Conservation (phyloP, 2,888 invertebrate species). For the Rhagonycha lutea region DNA sequence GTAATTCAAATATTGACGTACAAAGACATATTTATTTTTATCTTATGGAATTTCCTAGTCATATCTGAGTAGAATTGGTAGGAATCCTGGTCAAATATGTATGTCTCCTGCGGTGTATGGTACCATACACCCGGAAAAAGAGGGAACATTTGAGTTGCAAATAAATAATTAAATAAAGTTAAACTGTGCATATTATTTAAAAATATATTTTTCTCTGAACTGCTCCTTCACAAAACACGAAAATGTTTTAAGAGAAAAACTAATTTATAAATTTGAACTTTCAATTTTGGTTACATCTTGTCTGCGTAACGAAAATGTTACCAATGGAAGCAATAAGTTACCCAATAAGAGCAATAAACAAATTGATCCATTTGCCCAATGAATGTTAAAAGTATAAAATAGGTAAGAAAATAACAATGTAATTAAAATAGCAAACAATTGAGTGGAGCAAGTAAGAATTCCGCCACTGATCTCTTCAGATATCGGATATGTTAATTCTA, state of each 20-base stretch:
- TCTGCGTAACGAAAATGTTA: background rate
- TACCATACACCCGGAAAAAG: too few species aligned
- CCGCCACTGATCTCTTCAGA: constrained; percentile 98
- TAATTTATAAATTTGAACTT: background rate
- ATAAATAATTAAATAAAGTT: too few species aligned
- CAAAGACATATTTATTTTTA: too few species aligned
- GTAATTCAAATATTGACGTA: too few species aligned
- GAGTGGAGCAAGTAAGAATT: constrained; percentile 87
- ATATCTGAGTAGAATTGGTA: too few species aligned
- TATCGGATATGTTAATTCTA: constrained; percentile 95
- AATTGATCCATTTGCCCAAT: constrained; percentile 42
- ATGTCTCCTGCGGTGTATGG: too few species aligned
- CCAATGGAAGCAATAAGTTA: background rate
- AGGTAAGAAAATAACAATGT: constrained; percentile 76
- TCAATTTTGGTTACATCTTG: background rate
- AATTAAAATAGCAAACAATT: constrained; percentile 81
- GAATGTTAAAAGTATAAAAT: constrained; percentile 68
- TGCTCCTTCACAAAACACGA: background rate
- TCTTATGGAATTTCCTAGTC: too few species aligned
- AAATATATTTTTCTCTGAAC: background rate
- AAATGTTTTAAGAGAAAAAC: background rate
- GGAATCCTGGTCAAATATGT: too few species aligned
- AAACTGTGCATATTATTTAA: too few species aligned
- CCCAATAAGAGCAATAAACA: background rate
- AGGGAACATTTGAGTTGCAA: too few species aligned